A percentile compares a stretch with the other conserved stretches of the same genome.
Evolutionary conservation across 23 tunicate genomes (phyloP).

Genomic region (Halocynthia aurantium): DNA sequence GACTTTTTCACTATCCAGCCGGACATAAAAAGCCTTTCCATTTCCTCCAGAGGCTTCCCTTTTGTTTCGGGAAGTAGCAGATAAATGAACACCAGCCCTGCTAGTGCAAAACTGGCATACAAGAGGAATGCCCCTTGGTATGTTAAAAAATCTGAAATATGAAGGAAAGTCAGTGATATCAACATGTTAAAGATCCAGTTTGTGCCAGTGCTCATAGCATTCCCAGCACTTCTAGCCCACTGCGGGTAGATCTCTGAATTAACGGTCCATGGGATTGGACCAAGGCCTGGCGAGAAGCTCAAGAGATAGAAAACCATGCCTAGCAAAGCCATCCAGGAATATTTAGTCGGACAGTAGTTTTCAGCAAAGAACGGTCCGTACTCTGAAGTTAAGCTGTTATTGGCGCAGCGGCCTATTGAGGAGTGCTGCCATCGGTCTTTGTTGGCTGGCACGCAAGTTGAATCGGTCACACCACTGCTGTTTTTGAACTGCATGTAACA

Average conservation of each 20-base stretch:
- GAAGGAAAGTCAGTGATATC: slow-evolving; percentile 84
- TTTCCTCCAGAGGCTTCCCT: slow-evolving; percentile 85
- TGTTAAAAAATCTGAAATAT: slow-evolving; percentile 50
- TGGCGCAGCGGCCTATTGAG: slow-evolving; percentile 17
- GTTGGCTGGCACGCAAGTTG: slow-evolving; percentile 58
- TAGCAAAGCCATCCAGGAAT: slow-evolving; percentile 86
- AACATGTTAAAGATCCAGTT: slow-evolving; percentile 89
- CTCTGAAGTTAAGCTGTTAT: neutral
- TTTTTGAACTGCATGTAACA: slow-evolving; percentile 43
- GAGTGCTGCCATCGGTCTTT: slow-evolving; percentile 29
- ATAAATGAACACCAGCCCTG: slow-evolving; percentile 61
- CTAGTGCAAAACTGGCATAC: slow-evolving; percentile 57
- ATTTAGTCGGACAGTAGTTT: slow-evolving; percentile 85
- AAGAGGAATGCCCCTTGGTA: slow-evolving; percentile 82
- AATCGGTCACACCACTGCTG: slow-evolving; percentile 20
- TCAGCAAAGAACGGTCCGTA: slow-evolving; percentile 54
- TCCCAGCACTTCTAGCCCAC: slow-evolving; percentile 85
- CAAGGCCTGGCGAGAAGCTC: slow-evolving; percentile 95
- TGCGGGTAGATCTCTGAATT: slow-evolving; percentile 95
- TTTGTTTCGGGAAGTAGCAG: slow-evolving; percentile 92
- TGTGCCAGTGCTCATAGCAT: slow-evolving; percentile 66
- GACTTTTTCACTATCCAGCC: slow-evolving; percentile 62
- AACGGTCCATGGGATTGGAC: slow-evolving; percentile 97
- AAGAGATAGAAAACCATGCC: slow-evolving; percentile 89
- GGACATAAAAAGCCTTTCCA: slow-evolving; percentile 34